Evolutionary conservation across 2,797 vertebrate species (phyloP), one percentile per base, ranked within the genome.

Genomic region (Macropus fuliginosus): DNA sequence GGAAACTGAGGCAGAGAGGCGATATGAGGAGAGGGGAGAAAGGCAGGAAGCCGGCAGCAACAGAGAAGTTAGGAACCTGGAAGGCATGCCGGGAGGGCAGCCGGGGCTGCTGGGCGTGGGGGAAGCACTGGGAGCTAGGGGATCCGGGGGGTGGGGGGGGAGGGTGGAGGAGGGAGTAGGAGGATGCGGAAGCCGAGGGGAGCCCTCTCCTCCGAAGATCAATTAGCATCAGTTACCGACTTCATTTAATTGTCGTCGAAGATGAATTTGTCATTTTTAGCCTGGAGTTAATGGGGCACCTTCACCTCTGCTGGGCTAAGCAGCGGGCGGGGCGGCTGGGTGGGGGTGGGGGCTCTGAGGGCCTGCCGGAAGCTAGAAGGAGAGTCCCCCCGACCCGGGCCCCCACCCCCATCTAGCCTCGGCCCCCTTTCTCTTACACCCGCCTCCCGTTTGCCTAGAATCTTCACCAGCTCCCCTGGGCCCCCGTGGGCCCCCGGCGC

Each of bases 161-260:
- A 1, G 9, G 12, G 5, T 56, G 91, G 62, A 59, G 91, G 92
- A 59, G 40, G 90, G 96, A 96, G 90, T 95, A 96, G 92, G 59
- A 56, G 16, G 92, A 87, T 95, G 94, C 96, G 31, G 28, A 97
- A 97, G 97, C 97, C 94, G 93, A n/a, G 29, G 97, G 96, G 97
- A 98, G 98, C 98, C 98, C 98, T 99, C 95, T 98, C 98, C 92
- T 98, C 98, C 98, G 98, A 98, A 99, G 98, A 99, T 99, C 99
- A 99, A 99, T 99, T 99, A 99, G 98, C 99, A 99, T 99, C 99
- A 99, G 99, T 99, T 99, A 99, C 98, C 98, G 98, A 99, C 99
- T 99, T 99, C 98, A 99, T 99, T 99, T 98, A 99, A 99, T 99
- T 99, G 99, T 98, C 98, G 98, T 99, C 99, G 98, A 99, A 99